Evolutionary conservation across 1,140 invertebrate species (phyloP).

Genomic region (Aphis craccivora): DNA sequence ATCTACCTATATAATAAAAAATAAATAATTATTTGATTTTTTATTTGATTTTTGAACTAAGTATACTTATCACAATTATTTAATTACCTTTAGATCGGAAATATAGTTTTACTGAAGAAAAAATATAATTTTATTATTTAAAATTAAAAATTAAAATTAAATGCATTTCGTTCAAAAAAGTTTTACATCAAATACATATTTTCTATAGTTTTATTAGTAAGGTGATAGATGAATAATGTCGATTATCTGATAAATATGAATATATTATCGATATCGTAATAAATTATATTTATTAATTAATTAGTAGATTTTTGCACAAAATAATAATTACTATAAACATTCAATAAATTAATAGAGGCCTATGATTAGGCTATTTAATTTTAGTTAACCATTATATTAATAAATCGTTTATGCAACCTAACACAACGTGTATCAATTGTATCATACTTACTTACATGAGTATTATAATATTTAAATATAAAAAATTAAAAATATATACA

Average conservation of each 20-base stretch:
- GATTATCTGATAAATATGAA: neutral
- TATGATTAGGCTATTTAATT: neutral
- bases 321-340: neutral
- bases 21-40: neutral
- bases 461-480: too few relatives aligned
- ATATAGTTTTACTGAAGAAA: neutral
- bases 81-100: neutral
- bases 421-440: neutral
- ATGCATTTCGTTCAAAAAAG: neutral
- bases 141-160: neutral
- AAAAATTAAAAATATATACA: too few relatives aligned
- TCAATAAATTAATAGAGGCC: neutral
- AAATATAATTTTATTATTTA: neutral
- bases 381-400: neutral
- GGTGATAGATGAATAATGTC: neutral
- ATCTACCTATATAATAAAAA: neutral
- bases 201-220: neutral
- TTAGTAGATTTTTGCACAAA: neutral
- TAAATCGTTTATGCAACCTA: neutral
- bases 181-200: neutral
- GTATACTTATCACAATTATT: neutral
- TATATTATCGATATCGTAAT: neutral
- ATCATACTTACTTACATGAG: neutral
- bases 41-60: neutral
- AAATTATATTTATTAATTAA: neutral